Evolutionary conservation across 2,888 invertebrate genomes (phyloP).

Genomic region (Pammene fasciana): DNA sequence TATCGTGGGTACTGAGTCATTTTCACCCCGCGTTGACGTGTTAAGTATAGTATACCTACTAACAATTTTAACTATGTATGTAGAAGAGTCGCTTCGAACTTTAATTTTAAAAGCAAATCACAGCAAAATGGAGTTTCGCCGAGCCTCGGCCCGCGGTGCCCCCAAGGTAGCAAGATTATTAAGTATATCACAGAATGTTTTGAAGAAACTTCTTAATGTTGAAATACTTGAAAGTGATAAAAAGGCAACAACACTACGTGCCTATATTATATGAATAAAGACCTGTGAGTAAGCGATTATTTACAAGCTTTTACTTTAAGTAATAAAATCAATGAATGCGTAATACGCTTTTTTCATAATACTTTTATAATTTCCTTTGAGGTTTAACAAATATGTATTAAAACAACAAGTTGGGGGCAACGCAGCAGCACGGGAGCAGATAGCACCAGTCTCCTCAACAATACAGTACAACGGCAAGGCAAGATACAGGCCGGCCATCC

Average conservation of each 20-base stretch:
- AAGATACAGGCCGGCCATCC: slow-evolving; percentile 16
- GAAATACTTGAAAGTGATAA: background rate
- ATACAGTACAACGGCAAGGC: slow-evolving; percentile 30
- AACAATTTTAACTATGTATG: slow-evolving; percentile 39
- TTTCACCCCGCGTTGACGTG: slow-evolving; percentile 27
- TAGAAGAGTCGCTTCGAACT: slow-evolving; percentile 36
- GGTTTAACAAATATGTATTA: background rate
- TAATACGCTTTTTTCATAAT: no score
- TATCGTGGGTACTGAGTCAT: slow-evolving; percentile 27
- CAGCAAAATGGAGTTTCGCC: slow-evolving; percentile 51
- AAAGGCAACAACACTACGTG: background rate
- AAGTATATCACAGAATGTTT: slow-evolving; percentile 8
- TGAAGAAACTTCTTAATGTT: background rate
- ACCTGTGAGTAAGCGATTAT: no score
- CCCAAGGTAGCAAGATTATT: slow-evolving; percentile 34
- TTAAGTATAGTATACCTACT: slow-evolving; percentile 13
- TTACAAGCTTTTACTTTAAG: no score
- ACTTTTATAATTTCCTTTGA: background rate
- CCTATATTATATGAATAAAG: background rate
- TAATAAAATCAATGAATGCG: no score
- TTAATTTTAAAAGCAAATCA: slow-evolving; percentile 52
- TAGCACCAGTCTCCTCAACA: slow-evolving; percentile 36
- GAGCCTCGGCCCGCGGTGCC: slow-evolving; percentile 24
- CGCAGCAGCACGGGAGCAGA: slow-evolving; percentile 8
- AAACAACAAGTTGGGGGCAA: background rate